A percentile compares a stretch with the other conserved stretches of the same genome.
Evolutionary conservation across 2,113 vertebrate species (phyloP).

Genomic region (Pontoporia blainvillei): DNA sequence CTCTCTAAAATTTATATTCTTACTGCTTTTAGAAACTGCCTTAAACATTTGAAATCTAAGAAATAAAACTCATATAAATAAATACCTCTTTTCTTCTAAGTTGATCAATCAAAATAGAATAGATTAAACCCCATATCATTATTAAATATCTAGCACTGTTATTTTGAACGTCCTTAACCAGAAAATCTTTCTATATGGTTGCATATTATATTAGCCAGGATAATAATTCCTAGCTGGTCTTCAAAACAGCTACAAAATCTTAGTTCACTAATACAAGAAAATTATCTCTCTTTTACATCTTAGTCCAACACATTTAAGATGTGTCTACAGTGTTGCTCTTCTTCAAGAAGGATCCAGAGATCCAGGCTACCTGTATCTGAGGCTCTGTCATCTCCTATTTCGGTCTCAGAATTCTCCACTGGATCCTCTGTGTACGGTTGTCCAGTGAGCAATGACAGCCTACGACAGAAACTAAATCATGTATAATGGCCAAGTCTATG

Average conservation of each 20-base stretch:
- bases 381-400: fast-evolving
- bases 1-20: background rate
- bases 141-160: background rate
- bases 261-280: background rate
- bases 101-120: background rate
- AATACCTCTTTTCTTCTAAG: background rate
- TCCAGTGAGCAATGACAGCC: background rate
- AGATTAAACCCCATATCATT: background rate
- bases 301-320: background rate
- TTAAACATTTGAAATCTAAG: background rate
- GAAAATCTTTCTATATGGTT: background rate
- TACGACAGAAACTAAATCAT: background rate
- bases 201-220: background rate
- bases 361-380: background rate
- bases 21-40: background rate
- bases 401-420: background rate
- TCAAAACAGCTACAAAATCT: background rate
- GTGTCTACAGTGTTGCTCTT: background rate
- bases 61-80: background rate
- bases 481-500: fast-evolving
- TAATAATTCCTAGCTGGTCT: background rate
- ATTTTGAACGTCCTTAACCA: background rate
- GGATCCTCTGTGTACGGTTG: background rate
- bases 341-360: background rate
- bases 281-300: background rate